Evolutionary conservation across 2,888 invertebrate genomes (phyloP).

Genomic region (Drosophila meridionalis): DNA sequence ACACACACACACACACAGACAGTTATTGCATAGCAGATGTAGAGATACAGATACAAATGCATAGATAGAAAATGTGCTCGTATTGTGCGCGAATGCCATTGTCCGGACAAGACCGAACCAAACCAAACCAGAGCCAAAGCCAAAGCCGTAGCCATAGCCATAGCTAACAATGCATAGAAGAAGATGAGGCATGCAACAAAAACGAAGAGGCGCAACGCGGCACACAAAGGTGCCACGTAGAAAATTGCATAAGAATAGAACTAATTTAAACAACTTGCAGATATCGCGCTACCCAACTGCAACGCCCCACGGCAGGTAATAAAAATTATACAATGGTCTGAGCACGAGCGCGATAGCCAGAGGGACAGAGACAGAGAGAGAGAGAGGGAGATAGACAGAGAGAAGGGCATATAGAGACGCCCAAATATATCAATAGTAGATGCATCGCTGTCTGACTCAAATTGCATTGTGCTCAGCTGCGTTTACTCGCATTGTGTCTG

Average conservation of each 20-base stretch:
- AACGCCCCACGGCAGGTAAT: constrained; percentile 51
- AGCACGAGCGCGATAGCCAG: background rate
- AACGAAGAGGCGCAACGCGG: constrained; percentile 40
- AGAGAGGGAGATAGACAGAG: background rate
- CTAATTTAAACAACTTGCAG: constrained; percentile 78
- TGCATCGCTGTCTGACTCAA: constrained; percentile 38
- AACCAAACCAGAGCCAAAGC: constrained; percentile 27
- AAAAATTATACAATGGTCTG: constrained; percentile 67
- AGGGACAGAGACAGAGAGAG: background rate
- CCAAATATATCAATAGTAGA: constrained; percentile 48
- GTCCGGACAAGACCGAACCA: constrained; percentile 47
- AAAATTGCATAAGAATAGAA: constrained; percentile 80
- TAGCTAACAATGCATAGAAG: constrained; percentile 63
- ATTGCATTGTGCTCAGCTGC: constrained; percentile 35
- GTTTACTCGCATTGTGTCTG: constrained; percentile 14
- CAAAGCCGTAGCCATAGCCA: constrained; percentile 14
- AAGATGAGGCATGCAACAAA: constrained; percentile 36
- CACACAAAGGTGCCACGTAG: constrained; percentile 75
- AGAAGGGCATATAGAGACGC: constrained; percentile 14
- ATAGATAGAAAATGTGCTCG: constrained; percentile 37
- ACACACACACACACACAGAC: background rate
- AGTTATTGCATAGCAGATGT: constrained; percentile 26
- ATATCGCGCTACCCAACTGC: constrained; percentile 50
- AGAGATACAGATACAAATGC: constrained; percentile 25
- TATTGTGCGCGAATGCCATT: constrained; percentile 58